phyloP scores from a whole-genome alignment of 2,797 vertebrate genomes.

The Sebastiscus tertius region DNA sequence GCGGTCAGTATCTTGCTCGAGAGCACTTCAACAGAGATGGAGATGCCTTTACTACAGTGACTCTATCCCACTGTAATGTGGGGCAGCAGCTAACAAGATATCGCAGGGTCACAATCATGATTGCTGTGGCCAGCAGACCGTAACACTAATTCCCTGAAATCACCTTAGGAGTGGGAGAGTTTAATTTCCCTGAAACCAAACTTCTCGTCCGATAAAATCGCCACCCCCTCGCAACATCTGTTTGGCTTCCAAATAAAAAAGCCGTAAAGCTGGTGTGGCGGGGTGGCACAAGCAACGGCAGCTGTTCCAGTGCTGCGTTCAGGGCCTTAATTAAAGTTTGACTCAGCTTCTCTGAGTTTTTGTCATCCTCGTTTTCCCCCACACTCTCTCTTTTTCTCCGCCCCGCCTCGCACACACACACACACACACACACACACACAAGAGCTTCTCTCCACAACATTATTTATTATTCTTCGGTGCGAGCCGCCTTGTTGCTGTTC shows the following conservation, averaged over 20 bases:
- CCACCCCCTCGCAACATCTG: conserved; percentile 73
- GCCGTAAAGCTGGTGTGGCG: conserved; percentile 52
- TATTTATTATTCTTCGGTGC: conserved; percentile 61
- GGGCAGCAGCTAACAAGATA: conserved; percentile 5
- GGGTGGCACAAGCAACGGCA: conserved; percentile 60
- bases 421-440: conserved; percentile 24
- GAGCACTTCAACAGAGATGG: not conserved
- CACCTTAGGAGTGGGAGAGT: conserved; percentile 33
- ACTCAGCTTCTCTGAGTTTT: conserved; percentile 59
- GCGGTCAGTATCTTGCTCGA: not conserved
- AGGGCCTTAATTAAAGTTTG: conserved; percentile 74
- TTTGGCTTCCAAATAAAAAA: conserved; percentile 65
- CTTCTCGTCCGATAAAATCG: conserved; percentile 54
- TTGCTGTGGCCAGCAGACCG: conserved; percentile 10
- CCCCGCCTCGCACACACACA: conserved; percentile 20
- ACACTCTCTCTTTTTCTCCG: conserved; percentile 2
- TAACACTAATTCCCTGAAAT: conserved; percentile 51
- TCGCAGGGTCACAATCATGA: conserved; percentile 15
- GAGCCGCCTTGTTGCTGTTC: conserved; percentile 60
- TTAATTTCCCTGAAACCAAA: conserved; percentile 67
- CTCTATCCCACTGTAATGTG: not conserved
- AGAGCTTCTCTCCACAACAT: conserved; percentile 41
- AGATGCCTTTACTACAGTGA: not conserved
- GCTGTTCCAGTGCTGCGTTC: conserved; percentile 61
- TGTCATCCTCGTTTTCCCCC: conserved; percentile 43